Evolutionary conservation across 1,140 invertebrate species (phyloP).

Genomic region (Pogonus chalceus): DNA sequence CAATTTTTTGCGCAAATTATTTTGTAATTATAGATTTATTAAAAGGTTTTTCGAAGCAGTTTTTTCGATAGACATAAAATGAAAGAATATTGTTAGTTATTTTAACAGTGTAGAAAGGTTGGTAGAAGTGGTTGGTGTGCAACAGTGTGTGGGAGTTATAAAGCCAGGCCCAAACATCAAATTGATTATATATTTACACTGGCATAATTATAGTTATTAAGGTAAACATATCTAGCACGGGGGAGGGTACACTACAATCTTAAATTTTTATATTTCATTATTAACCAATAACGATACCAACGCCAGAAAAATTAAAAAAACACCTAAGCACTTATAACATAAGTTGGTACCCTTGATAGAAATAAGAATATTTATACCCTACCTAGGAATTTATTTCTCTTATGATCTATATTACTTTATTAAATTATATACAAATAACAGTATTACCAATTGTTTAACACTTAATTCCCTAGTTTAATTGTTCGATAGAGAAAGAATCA

Average conservation of each 20-base stretch:
- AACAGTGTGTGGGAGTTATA: background rate
- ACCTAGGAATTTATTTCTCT: no score
- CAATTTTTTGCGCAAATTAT: conserved; percentile 7
- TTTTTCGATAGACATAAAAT: conserved; percentile 11
- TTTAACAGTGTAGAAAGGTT: conserved; percentile 14
- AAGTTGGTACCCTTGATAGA: no score
- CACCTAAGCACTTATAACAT: no score
- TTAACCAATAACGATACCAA: conserved; percentile 5
- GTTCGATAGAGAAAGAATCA: no score
- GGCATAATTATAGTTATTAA: conserved; percentile 13
- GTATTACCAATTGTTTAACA: no score
- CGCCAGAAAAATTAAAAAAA: no score
- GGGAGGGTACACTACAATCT: background rate
- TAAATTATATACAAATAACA: no score
- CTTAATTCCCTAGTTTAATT: no score
- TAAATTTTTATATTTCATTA: background rate
- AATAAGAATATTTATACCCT: no score
- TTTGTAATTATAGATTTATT: background rate
- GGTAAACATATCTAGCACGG: conserved; percentile 10
- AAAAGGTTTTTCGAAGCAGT: conserved; percentile 13
- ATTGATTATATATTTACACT: conserved; percentile 15
- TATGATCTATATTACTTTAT: no score
- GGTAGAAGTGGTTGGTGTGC: conserved; percentile 3
- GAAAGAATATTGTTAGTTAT: conserved; percentile 12
- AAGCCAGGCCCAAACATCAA: conserved; percentile 11